Evolutionary conservation across 2,888 invertebrate species (phyloP).

Genomic region (Athetis lepigone): DNA sequence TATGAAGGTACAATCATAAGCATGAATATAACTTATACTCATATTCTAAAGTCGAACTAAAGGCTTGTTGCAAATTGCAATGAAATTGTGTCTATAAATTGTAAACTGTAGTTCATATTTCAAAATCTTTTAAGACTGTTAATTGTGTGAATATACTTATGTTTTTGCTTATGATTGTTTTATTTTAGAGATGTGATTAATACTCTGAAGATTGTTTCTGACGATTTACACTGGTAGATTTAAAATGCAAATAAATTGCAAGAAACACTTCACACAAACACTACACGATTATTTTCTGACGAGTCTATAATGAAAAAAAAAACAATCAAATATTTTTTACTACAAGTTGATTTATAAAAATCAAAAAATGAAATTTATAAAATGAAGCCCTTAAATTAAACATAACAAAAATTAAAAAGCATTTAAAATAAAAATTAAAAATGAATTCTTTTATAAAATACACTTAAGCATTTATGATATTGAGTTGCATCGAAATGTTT

Average conservation of each 20-base stretch:
- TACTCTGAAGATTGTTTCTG: too few species aligned
- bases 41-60: background rate
- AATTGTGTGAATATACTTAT: too few species aligned
- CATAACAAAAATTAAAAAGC: constrained; percentile 27
- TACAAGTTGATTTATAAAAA: background rate
- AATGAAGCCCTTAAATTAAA: constrained; percentile 28
- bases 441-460: constrained; percentile 25
- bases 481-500: constrained; percentile 40
- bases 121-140: too few species aligned
- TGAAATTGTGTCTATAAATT: too few species aligned
- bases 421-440: constrained; percentile 35
- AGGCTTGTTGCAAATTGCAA: too few species aligned
- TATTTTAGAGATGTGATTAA: too few species aligned
- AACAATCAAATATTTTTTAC: constrained; percentile 29
- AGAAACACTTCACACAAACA: too few species aligned
- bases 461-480: constrained; percentile 55
- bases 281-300: too few species aligned
- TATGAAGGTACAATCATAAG: background rate
- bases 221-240: too few species aligned
- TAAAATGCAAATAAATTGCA: too few species aligned
- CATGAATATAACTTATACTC: background rate
- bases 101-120: too few species aligned
- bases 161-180: too few species aligned
- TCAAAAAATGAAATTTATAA: background rate
- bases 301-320: constrained; percentile 23